Base-by-base conservation (phyloP, 1,140 invertebrate species). In the Luehdorfia chinensis region DNA sequence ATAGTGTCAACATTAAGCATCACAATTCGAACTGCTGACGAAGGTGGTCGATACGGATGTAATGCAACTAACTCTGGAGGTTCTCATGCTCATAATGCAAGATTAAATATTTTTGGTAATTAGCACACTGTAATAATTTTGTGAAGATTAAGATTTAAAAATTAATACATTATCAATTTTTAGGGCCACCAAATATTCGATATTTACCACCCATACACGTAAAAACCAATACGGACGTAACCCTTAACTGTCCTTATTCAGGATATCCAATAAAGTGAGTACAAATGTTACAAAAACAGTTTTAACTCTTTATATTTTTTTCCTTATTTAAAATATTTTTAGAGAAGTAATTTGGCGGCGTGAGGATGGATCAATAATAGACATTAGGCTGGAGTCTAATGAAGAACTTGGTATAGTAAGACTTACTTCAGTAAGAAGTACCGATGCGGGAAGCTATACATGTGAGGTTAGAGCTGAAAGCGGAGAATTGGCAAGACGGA, bases 241-340 rank as follows among this genome's bases (percentile, higher is more conserved):
- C 88, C 43, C 87, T 97, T 27, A 90, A 92, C 31, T 97, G 96
- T 84, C 94, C 95, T 55, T 95, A 96, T 50, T 93, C 94, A 6
- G 96, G 96, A 30, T 95, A 94, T 86, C 95, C 96, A 11, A 91
- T 96, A 54, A 90, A 84, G 83, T 86, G 63, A 75, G 79, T 68
- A 45, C 4, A 14, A 12, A 33, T 30, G n/a, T 36, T 36, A 4
- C 34, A 1, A 41, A 30, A 32, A 48, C 13, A 9, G 15, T n/a
- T 4, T 12, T 9, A 21, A 32, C 19, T 8, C 8, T 2, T 45
- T 44, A 13, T 4, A 16, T 8, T 34, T 44, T 33, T 30, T 2
- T 13, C 1, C 23, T 12, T 32, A 28, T 8, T 46, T 28, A 25
- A 47, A 18, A 34, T 44, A 14, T 47, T 73, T 72, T 45, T 52